Evolutionary conservation across 2,113 vertebrate species (phyloP).

Genomic region (Dromas ardeola): DNA sequence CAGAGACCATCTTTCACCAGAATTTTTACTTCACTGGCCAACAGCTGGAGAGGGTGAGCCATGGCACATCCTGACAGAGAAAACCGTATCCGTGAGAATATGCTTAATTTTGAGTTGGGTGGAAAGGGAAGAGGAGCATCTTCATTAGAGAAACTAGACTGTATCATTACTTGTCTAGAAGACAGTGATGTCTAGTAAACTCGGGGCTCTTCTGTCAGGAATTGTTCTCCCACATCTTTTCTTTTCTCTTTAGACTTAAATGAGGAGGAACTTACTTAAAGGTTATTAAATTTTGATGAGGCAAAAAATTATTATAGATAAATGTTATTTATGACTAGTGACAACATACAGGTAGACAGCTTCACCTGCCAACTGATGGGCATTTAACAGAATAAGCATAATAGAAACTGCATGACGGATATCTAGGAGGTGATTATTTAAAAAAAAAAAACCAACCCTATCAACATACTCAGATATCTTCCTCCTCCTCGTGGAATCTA

Average conservation of each 20-base stretch:
- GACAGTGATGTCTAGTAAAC: not conserved
- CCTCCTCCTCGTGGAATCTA: not conserved
- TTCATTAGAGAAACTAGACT: not conserved
- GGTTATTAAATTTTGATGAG: not conserved
- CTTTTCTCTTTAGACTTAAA: not conserved
- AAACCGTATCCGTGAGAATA: not conserved
- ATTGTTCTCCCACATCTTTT: not conserved
- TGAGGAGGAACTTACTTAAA: not conserved
- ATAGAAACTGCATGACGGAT: not conserved
- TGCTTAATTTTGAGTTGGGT: not conserved
- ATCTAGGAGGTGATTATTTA: not conserved
- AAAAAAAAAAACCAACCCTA: not conserved
- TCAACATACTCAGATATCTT: not conserved
- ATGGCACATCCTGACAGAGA: not conserved
- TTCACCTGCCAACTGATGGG: not conserved
- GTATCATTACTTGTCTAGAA: not conserved
- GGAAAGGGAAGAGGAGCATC: not conserved
- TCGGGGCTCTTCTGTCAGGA: not conserved
- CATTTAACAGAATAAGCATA: not conserved
- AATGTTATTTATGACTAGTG: not conserved
- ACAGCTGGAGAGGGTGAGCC: not conserved
- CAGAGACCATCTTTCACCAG: not conserved
- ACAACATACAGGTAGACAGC: not conserved
- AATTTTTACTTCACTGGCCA: not conserved
- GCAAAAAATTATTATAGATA: not conserved